Base-by-base conservation (phyloP, 2,797 vertebrate genomes). In the Gymnocypris eckloni region DNA sequence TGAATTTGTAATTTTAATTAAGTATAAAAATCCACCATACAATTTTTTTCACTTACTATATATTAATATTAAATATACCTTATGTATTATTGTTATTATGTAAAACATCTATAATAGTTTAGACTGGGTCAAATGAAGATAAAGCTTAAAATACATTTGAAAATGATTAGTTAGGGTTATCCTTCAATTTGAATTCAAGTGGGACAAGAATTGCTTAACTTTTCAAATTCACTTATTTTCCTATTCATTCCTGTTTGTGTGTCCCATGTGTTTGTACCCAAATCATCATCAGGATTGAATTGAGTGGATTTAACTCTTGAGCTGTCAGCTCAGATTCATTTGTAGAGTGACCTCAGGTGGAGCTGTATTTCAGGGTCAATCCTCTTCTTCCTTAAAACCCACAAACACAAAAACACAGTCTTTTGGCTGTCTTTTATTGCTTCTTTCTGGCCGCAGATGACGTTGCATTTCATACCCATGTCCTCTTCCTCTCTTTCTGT, bases 381-480 rank as follows among this genome's bases (percentile, higher is more conserved):
- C 67, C 66, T 22, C 45, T 79, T 50, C 7, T 0, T 77, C 85
- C 79, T 79, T 66, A 56, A 52, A 81, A 71, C 41, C 70, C 48
- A 70, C 64, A 82, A 70, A 86, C 84, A 89, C 82, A 84, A 79
- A 85, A 86, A 84, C 41, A 73, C 82, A 81, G 69, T 84, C 25
- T 84, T 64, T 67, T 73, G 50, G 25, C 52, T 79, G 69, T 69
- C n/a, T 78, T 77, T 41, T 50, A 18, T 52, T 52, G 12, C 67
- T 16, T 39, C 10, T 18, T 33, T 67, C 33, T 87, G 86, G 75
- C 80, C 90, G 81, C 5, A 8, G 73, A 91, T 92, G 91, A 92
- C 89, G 89, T 90, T 91, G 91, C 88, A 89, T 90, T 69, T 59
- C 18, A 59, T 84, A 82, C 88, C 82, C 84, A 86, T 86, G 90